phyloP scores from a whole-genome alignment of 2,113 vertebrate genomes.

The Pionites leucogaster region DNA sequence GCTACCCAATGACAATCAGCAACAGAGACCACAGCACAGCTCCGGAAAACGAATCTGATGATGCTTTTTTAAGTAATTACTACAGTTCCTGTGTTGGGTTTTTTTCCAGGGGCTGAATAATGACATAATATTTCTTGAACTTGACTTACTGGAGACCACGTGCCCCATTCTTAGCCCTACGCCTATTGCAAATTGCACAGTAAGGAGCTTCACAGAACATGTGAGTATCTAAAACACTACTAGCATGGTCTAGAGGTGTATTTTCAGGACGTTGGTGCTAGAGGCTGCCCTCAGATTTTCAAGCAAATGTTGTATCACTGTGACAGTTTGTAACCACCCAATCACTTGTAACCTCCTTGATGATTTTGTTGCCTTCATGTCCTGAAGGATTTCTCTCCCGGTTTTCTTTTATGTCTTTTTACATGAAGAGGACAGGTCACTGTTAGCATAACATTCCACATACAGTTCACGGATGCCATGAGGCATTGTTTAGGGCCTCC shows the following conservation, averaged over 20 bases:
- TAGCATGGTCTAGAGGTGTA: not conserved
- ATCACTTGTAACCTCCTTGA: not conserved
- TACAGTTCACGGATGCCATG: not conserved
- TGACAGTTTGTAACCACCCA: not conserved
- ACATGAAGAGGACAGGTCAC: not conserved
- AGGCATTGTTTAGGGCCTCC: not conserved
- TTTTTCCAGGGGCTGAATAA: conserved; percentile 67
- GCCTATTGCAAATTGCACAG: conserved; percentile 80
- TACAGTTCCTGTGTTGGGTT: not conserved
- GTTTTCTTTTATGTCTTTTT: not conserved
- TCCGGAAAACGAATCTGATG: not conserved
- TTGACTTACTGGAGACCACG: conserved; percentile 86
- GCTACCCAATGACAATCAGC: not conserved
- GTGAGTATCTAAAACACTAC: conserved; percentile 73
- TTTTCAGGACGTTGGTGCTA: not conserved
- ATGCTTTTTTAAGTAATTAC: not conserved
- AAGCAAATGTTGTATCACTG: not conserved
- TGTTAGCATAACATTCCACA: not conserved
- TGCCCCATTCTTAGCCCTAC: conserved; percentile 83
- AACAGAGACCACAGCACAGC: not conserved
- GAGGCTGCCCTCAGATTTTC: not conserved
- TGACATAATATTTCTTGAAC: conserved; percentile 70
- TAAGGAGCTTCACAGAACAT: conserved; percentile 75
- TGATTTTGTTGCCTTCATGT: not conserved
- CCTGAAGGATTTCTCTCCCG: not conserved